phyloP scores from a whole-genome alignment of 1,140 invertebrate genomes.

The Lucilia cuprina region DNA sequence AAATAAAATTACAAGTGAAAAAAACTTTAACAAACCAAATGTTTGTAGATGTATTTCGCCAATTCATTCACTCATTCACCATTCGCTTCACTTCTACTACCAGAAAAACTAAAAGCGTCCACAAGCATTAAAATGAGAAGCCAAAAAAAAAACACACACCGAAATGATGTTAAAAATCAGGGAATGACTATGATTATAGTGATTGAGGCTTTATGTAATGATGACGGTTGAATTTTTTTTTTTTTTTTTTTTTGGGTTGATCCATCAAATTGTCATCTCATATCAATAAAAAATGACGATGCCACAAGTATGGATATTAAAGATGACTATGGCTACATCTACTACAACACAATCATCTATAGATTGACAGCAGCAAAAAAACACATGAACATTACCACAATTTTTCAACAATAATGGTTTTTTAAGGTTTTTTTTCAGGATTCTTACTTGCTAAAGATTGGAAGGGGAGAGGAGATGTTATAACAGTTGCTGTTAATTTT shows the following conservation, averaged over 20 bases:
- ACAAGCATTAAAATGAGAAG: background rate
- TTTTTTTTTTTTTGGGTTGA: conserved; percentile 27
- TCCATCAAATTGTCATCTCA: conserved; percentile 35
- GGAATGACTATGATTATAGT: conserved; percentile 31
- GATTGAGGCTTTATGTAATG: conserved; percentile 31
- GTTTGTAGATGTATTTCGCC: conserved; percentile 4
- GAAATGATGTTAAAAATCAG: background rate
- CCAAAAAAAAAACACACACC: background rate
- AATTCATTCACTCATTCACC: conserved; percentile 17
- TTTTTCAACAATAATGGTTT: background rate
- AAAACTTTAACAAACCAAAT: conserved; percentile 26
- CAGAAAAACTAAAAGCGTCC: background rate
- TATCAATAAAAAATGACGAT: conserved; percentile 32
- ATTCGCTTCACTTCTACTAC: background rate
- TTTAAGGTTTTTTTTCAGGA: background rate
- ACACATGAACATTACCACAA: background rate
- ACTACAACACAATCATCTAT: background rate
- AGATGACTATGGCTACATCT: background rate
- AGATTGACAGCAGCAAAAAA: background rate
- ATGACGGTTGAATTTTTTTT: conserved; percentile 26
- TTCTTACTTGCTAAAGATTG: background rate
- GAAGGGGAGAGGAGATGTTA: background rate
- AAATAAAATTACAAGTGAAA: background rate
- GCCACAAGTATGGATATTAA: conserved; percentile 3
- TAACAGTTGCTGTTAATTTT: background rate